Conservation (phyloP, 2,113 vertebrate species). For the Paedocypris sp. region DNA sequence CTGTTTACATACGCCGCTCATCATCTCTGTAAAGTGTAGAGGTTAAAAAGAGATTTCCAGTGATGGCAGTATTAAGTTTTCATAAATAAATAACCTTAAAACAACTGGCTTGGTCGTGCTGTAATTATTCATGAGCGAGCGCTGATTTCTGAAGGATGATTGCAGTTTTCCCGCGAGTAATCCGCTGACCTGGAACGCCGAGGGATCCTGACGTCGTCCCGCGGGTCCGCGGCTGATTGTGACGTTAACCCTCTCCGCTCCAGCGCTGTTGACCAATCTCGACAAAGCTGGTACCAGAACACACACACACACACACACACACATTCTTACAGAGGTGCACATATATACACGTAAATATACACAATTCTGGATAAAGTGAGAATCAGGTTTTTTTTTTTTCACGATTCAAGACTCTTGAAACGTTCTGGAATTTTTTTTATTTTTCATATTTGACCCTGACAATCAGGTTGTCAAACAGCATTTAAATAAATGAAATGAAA, state of each 20-base stretch:
- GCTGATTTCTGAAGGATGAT: slow-evolving; percentile 24
- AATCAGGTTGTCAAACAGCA: no score
- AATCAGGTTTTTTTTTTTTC: no score
- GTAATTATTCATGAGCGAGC: slow-evolving; percentile 34
- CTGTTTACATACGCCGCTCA: slow-evolving; percentile 60
- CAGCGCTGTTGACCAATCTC: no score
- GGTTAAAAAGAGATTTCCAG: slow-evolving; percentile 58
- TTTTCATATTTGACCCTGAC: no score
- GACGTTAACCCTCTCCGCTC: slow-evolving; percentile 5
- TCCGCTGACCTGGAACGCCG: slow-evolving; percentile 11
- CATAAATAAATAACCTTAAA: slow-evolving; percentile 55
- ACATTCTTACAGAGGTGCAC: no score
- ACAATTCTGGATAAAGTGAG: no score
- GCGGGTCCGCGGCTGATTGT: neutral
- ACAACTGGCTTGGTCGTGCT: slow-evolving; percentile 39
- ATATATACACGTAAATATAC: no score
- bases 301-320: no score
- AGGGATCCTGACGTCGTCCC: neutral
- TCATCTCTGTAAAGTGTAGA: slow-evolving; percentile 65
- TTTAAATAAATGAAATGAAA: no score
- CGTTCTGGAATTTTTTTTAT: no score
- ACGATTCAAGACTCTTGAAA: no score
- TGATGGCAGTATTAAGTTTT: slow-evolving; percentile 65
- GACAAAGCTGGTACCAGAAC: no score
- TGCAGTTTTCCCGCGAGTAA: slow-evolving; percentile 28